These are phyloP conservation scores for Aporophyla nigra DNA, from an alignment of 2,888 invertebrate species.

Conservation along the genomic window DNA sequence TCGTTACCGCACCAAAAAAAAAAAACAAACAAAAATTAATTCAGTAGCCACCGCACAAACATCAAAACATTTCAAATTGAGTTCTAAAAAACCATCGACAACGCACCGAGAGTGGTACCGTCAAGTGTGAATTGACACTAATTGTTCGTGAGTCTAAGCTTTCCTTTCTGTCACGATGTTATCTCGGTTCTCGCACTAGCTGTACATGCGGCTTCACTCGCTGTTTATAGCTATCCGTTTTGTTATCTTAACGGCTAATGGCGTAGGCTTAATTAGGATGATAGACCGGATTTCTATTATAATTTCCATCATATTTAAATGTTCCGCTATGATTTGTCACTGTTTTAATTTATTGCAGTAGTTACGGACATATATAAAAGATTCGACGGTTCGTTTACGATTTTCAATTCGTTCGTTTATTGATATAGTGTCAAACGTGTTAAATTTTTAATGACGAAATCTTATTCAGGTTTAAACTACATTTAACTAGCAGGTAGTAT, in stretches of 20 bases:
- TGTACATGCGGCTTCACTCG: conserved; percentile 67
- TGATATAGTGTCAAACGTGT: conserved; percentile 1
- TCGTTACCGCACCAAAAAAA: background rate
- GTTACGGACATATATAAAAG: conserved; percentile 11
- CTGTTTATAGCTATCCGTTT: conserved; percentile 70
- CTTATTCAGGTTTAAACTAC: background rate
- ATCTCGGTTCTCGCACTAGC: conserved; percentile 69
- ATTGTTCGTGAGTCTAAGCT: conserved; percentile 73
- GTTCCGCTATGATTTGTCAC: conserved; percentile 34
- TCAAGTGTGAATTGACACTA: conserved; percentile 67
- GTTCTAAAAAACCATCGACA: conserved; percentile 57
- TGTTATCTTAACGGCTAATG: conserved; percentile 70
- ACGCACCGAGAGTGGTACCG: conserved; percentile 51
- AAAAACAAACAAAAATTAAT: conserved; percentile 18
- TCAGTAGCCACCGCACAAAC: conserved; percentile 52
- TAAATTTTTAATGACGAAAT: conserved; percentile 9
- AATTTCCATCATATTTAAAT: conserved; percentile 47
- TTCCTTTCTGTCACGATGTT: conserved; percentile 71
- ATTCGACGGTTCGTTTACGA: conserved; percentile 5
- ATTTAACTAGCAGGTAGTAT: background rate
- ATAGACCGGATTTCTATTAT: conserved; percentile 53
- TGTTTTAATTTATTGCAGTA: conserved; percentile 19
- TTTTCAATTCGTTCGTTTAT: conserved; percentile 24
- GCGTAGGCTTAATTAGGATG: conserved; percentile 62
- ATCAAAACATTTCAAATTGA: conserved; percentile 61